Percentiles rank a stretch among this genome's conserved stretches.
Evolutionary conservation across 1,140 invertebrate genomes (phyloP).

Genomic region (Octopus sinensis): DNA sequence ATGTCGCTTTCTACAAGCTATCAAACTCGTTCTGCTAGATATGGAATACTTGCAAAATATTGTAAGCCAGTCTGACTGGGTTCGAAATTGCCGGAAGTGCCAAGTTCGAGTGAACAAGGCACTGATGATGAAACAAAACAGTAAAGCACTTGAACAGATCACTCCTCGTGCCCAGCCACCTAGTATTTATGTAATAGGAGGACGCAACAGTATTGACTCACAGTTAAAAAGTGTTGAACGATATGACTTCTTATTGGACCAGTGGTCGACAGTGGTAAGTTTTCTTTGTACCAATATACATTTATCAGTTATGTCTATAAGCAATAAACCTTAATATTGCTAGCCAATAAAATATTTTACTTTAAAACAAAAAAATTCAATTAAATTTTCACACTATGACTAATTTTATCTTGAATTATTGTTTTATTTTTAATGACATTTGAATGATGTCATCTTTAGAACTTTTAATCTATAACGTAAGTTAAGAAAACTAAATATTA

Average conservation of each 20-base stretch:
- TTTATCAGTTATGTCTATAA: too few relatives aligned
- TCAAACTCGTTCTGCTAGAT: conserved; percentile 48
- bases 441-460: too few relatives aligned
- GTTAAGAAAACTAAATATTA: too few relatives aligned
- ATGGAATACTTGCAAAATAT: conserved; percentile 47
- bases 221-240: conserved; percentile 52
- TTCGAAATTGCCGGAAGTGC: conserved; percentile 51
- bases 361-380: too few relatives aligned
- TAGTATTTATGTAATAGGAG: conserved; percentile 57
- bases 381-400: too few relatives aligned
- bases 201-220: conserved; percentile 50
- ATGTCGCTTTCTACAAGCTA: conserved; percentile 44
- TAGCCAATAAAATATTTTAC: too few relatives aligned
- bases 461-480: too few relatives aligned
- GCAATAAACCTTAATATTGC: too few relatives aligned
- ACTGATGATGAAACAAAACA: conserved; percentile 44
- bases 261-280: conserved; percentile 51
- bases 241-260: conserved; percentile 50
- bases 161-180: conserved; percentile 57
- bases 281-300: background rate
- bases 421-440: too few relatives aligned
- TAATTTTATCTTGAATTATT: too few relatives aligned
- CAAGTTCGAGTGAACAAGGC: conserved; percentile 52
- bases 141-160: conserved; percentile 35
- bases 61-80: conserved; percentile 50